Conservation (phyloP, 2,113 vertebrate genomes). For the Pterocles burchelli region DNA sequence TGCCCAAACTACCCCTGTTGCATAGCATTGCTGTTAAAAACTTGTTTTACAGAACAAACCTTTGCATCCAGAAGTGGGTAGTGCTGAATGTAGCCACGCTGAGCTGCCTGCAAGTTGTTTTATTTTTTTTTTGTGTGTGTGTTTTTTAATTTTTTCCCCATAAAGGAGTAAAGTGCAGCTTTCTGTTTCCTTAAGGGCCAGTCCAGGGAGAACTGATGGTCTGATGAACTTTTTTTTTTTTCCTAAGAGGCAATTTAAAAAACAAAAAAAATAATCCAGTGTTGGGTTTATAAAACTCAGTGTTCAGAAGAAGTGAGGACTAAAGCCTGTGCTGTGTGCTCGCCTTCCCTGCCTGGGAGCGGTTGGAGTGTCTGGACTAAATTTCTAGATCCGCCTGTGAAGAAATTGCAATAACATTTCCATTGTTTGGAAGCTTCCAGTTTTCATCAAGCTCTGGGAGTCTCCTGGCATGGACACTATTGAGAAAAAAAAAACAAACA, state of each 20-base stretch:
- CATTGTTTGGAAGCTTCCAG: not conserved
- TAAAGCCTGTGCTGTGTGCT: not conserved
- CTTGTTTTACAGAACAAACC: not conserved
- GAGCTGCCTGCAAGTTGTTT: not conserved
- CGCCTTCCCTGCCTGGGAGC: not conserved
- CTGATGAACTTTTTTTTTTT: not conserved
- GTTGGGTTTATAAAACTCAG: not conserved
- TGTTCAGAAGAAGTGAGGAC: not conserved
- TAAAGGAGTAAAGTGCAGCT: not conserved
- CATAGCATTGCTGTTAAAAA: not conserved
- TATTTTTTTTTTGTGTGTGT: no score
- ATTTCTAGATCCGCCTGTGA: not conserved
- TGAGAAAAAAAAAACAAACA: no score
- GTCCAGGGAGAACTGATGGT: not conserved
- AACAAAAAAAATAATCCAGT: not conserved
- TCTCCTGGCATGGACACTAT: not conserved
- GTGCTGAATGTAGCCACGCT: not conserved
- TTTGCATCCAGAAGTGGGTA: not conserved
- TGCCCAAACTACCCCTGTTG: not conserved
- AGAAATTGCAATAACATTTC: not conserved
- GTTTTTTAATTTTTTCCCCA: not conserved
- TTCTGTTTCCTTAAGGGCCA: not conserved
- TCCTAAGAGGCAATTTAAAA: not conserved
- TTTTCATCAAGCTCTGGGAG: not conserved
- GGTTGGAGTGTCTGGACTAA: not conserved